Percentiles rank a stretch among this genome's conserved stretches.
phyloP scores from a whole-genome alignment of 1,140 invertebrate species.

The Conus ventricosus region DNA sequence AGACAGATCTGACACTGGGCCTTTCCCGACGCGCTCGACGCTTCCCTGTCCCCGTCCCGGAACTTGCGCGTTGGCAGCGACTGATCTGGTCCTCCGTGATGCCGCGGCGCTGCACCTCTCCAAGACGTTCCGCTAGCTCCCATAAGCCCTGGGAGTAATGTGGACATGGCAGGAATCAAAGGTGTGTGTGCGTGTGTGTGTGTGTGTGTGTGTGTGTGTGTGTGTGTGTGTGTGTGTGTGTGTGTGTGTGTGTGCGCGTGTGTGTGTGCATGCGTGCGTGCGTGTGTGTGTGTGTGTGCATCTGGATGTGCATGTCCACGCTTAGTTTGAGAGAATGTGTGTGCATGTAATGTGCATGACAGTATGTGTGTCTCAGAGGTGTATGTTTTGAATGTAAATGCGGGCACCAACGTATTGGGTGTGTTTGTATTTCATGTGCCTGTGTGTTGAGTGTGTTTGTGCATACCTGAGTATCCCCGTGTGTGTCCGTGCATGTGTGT shows the following conservation, averaged over 20 bases:
- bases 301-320: too few species aligned
- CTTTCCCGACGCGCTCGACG: neutral
- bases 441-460: too few species aligned
- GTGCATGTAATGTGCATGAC: too few species aligned
- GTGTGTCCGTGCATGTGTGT: too few species aligned
- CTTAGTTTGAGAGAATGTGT: too few species aligned
- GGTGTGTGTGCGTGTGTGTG: neutral
- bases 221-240: neutral
- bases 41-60: conserved; percentile 21
- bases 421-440: too few species aligned
- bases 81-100: conserved; percentile 43
- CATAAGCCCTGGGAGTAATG: conserved; percentile 40
- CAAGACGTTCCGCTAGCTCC: conserved; percentile 50
- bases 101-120: conserved; percentile 47
- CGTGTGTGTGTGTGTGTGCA: too few species aligned
- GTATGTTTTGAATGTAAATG: too few species aligned
- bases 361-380: too few species aligned
- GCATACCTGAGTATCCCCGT: too few species aligned
- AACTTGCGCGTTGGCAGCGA: conserved; percentile 39
- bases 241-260: neutral
- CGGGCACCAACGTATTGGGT: too few species aligned
- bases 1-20: conserved; percentile 53
- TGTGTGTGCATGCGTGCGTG: neutral
- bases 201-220: neutral
- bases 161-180: neutral